phyloP scores from a whole-genome alignment of 2,888 invertebrate species.

The Bellardia bayeri region DNA sequence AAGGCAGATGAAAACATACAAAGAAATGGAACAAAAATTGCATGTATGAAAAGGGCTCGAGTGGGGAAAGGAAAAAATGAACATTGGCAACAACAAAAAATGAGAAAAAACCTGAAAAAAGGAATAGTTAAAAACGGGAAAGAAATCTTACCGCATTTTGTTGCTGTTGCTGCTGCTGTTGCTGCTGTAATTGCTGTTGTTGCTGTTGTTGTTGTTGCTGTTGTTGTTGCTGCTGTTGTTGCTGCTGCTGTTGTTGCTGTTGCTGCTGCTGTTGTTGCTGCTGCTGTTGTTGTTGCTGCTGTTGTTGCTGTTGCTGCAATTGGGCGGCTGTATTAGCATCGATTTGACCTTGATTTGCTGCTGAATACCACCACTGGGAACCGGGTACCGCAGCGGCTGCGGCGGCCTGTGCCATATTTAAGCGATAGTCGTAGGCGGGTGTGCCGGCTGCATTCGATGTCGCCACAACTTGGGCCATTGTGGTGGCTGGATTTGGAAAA shows the following conservation, averaged over 20 bases:
- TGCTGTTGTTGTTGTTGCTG: conserved; percentile 84
- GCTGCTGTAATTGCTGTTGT: conserved; percentile 78
- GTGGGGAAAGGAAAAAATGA: not conserved
- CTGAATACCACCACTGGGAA: conserved; percentile 92
- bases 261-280: conserved; percentile 83
- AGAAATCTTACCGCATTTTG: conserved; percentile 80
- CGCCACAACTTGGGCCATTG: conserved; percentile 87
- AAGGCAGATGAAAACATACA: too few relatives aligned
- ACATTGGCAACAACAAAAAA: not conserved
- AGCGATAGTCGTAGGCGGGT: conserved; percentile 90
- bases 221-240: conserved; percentile 85
- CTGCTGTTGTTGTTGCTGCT: conserved; percentile 85
- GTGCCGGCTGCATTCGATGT: conserved; percentile 86
- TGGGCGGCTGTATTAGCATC: conserved; percentile 87
- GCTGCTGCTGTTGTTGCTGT: conserved; percentile 84
- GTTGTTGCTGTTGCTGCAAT: conserved; percentile 85
- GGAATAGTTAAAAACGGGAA: not conserved
- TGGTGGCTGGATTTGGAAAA: conserved; percentile 90
- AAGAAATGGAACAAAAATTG: too few relatives aligned
- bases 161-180: conserved; percentile 84
- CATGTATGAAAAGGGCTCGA: too few relatives aligned
- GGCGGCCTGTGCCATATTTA: conserved; percentile 86
- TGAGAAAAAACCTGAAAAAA: not conserved
- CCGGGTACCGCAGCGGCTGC: conserved; percentile 85
- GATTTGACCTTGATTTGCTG: conserved; percentile 85